phyloP scores from a whole-genome alignment of 2,797 vertebrate species.

The Spondyliosoma cantharus region DNA sequence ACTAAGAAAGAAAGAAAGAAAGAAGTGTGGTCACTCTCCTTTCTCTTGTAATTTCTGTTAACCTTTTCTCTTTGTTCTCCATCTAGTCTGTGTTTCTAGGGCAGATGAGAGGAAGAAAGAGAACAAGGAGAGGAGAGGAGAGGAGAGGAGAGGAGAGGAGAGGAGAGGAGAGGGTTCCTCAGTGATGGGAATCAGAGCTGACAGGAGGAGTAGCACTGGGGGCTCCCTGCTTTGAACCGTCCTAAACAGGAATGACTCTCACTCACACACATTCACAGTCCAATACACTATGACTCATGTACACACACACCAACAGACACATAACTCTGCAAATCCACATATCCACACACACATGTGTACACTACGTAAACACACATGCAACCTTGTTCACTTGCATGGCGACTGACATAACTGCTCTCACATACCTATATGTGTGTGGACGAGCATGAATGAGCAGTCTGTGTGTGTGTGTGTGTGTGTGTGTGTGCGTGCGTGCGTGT shows the following conservation, averaged over 20 bases:
- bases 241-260: slow-evolving; percentile 52
- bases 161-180: slow-evolving; percentile 23
- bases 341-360: not conserved
- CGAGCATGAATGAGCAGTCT: not conserved
- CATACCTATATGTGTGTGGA: not conserved
- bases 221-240: slow-evolving; percentile 56
- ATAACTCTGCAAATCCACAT: not conserved
- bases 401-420: not conserved
- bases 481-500: not conserved
- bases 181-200: slow-evolving; percentile 56
- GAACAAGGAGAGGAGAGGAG: slow-evolving; percentile 1
- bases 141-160: not conserved
- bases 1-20: slow-evolving; percentile 7
- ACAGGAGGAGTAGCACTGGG: slow-evolving; percentile 69
- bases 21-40: slow-evolving; percentile 21
- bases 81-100: slow-evolving; percentile 65
- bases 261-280: slow-evolving; percentile 27
- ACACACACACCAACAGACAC: not conserved
- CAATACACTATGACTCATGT: slow-evolving; percentile 39
- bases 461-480: not conserved
- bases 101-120: not conserved
- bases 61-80: slow-evolving; percentile 43
- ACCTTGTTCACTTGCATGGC: not conserved
- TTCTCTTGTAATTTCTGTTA: slow-evolving; percentile 33
- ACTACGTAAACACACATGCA: not conserved